A percentile compares a stretch with the other conserved stretches of the same genome.
Evolutionary conservation across 2,888 invertebrate genomes (phyloP).

Genomic region (Heteropelma amictum): DNA sequence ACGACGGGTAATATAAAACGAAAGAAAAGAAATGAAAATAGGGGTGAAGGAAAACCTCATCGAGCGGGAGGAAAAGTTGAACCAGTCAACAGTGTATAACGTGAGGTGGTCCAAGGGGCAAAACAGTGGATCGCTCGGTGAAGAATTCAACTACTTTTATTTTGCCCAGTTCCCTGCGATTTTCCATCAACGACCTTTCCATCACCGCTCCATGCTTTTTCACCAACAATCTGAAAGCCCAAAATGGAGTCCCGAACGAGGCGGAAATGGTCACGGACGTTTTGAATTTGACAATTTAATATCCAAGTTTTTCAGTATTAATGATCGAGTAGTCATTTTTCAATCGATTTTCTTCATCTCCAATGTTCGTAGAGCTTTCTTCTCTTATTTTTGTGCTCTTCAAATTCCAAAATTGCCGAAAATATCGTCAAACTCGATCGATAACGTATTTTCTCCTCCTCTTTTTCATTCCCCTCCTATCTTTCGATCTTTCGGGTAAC

Average conservation of each 20-base stretch:
- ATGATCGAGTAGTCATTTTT: too few species aligned
- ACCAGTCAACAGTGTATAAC: constrained; percentile 14
- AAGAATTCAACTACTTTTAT: constrained; percentile 77
- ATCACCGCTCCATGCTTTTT: constrained; percentile 76
- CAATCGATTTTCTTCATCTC: too few species aligned
- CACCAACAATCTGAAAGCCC: constrained; percentile 77
- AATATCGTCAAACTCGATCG: background rate
- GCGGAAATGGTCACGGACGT: constrained; percentile 74
- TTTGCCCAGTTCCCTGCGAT: constrained; percentile 74
- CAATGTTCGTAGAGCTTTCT: too few species aligned
- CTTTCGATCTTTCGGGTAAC: too few species aligned
- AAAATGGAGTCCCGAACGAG: constrained; percentile 78
- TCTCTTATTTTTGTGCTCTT: too few species aligned
- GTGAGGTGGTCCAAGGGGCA: background rate
- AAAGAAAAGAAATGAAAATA: constrained; percentile 39
- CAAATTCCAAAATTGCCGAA: too few species aligned
- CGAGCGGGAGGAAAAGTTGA: constrained; percentile 1
- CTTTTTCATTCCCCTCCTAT: background rate
- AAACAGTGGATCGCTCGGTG: constrained; percentile 59
- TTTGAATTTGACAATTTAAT: constrained; percentile 58
- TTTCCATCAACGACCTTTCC: constrained; percentile 77
- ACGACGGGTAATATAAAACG: constrained; percentile 19
- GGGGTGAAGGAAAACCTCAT: constrained; percentile 30
- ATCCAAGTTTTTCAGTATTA: background rate
- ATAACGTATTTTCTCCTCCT: background rate